These are phyloP conservation scores for Cygnus olor DNA, from an alignment of 2,797 vertebrate species.

Conservation along the genomic window DNA sequence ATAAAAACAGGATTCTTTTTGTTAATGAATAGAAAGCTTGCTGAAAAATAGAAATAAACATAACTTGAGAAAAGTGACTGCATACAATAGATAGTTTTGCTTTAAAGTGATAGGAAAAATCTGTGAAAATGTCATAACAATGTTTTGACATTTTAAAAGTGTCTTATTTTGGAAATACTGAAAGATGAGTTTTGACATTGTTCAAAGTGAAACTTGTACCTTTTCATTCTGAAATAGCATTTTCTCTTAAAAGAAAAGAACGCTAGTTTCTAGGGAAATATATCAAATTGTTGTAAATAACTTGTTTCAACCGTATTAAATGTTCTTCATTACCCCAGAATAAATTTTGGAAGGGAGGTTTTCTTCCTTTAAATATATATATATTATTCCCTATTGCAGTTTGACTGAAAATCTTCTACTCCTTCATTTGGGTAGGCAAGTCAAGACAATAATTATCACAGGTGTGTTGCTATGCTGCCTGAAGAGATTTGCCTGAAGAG, in stretches of 20 bases:
- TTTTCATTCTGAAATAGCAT: not conserved
- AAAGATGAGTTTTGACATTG: not conserved
- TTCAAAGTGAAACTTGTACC: not conserved
- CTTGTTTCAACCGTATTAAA: not conserved
- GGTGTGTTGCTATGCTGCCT: not conserved
- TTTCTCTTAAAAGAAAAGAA: not conserved
- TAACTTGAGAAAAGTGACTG: not conserved
- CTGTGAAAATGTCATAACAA: not conserved
- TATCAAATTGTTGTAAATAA: not conserved
- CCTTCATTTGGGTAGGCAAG: not conserved
- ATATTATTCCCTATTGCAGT: not conserved
- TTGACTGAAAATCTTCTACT: not conserved
- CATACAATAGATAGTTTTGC: not conserved
- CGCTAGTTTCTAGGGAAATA: fast-evolving
- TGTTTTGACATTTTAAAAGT: not conserved
- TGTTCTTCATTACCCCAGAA: not conserved
- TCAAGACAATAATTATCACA: not conserved
- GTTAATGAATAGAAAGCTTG: not conserved
- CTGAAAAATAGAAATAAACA: not conserved
- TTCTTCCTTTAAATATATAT: not conserved
- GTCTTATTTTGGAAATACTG: not conserved
- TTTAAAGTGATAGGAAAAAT: not conserved
- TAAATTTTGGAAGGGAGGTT: not conserved
- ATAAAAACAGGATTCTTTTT: not conserved
- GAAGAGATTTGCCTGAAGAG: not conserved